Evolutionary conservation across 2,113 vertebrate species (phyloP).

Genomic region (Lepus timidus): DNA sequence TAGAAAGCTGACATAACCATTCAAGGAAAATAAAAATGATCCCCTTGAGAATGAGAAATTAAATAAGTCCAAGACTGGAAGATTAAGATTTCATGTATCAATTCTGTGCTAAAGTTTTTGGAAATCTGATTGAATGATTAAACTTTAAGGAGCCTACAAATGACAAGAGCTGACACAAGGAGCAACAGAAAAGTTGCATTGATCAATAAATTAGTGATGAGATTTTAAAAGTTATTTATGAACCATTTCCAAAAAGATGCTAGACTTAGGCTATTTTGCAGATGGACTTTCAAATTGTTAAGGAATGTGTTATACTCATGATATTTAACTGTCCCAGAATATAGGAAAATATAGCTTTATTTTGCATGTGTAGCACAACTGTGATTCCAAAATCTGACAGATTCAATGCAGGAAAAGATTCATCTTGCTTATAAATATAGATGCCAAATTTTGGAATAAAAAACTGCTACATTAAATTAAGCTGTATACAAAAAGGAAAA

Average conservation of each 20-base stretch:
- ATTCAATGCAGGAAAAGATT: background rate
- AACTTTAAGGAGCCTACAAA: background rate
- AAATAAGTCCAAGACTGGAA: background rate
- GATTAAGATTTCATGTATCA: background rate
- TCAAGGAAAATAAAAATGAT: constrained; percentile 10
- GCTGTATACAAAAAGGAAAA: background rate
- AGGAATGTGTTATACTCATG: background rate
- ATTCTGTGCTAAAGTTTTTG: background rate
- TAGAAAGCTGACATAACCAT: background rate
- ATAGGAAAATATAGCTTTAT: background rate
- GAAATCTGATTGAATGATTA: background rate
- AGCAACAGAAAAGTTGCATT: background rate
- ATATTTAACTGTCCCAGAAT: background rate
- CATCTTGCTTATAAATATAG: background rate
- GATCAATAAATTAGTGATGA: background rate
- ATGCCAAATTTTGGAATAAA: constrained; percentile 24
- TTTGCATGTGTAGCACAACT: background rate
- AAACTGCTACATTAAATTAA: background rate
- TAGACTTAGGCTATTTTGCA: background rate
- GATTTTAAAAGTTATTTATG: background rate
- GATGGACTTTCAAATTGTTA: background rate
- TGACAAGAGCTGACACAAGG: background rate
- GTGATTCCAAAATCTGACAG: background rate
- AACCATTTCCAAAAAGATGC: background rate
- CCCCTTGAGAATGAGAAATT: background rate